These are phyloP conservation scores for Vanessa cardui DNA, from an alignment of 2,888 invertebrate species.

Conservation along the genomic window DNA sequence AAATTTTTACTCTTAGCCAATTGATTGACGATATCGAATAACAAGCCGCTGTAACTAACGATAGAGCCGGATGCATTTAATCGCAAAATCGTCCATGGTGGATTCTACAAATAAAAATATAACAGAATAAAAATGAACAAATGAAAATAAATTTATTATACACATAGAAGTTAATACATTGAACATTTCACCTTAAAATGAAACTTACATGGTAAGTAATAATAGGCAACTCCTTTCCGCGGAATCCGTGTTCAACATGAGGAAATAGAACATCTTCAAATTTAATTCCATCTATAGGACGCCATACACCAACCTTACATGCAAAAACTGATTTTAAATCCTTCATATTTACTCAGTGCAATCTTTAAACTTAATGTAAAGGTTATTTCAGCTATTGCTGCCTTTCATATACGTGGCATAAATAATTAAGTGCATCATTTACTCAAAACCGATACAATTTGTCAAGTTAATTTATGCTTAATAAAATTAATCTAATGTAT, in stretches of 20 bases:
- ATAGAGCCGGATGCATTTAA: conserved; percentile 83
- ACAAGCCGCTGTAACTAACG: conserved; percentile 85
- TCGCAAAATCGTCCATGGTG: conserved; percentile 92
- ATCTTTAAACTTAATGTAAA: too few relatives aligned
- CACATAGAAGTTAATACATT: too few relatives aligned
- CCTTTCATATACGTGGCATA: too few relatives aligned
- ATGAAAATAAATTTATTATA: not conserved
- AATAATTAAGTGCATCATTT: too few relatives aligned
- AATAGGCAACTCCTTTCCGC: conserved; percentile 87
- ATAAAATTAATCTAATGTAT: too few relatives aligned
- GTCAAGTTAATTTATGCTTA: too few relatives aligned
- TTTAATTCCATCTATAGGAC: conserved; percentile 86
- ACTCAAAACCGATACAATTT: too few relatives aligned
- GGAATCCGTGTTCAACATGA: conserved; percentile 90
- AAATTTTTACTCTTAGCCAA: conserved; percentile 91
- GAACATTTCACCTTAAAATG: not conserved
- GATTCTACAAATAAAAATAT: conserved; percentile 84
- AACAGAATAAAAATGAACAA: not conserved
- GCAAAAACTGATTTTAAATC: conserved; percentile 3
- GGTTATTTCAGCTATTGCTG: too few relatives aligned
- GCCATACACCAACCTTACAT: conserved; percentile 87
- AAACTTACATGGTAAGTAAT: conserved; percentile 89
- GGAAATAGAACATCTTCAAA: conserved; percentile 89
- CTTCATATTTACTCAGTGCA: not conserved
- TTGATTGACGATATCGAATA: conserved; percentile 91